phyloP scores from a whole-genome alignment of 2,113 vertebrate species.

The Caracal caracal region DNA sequence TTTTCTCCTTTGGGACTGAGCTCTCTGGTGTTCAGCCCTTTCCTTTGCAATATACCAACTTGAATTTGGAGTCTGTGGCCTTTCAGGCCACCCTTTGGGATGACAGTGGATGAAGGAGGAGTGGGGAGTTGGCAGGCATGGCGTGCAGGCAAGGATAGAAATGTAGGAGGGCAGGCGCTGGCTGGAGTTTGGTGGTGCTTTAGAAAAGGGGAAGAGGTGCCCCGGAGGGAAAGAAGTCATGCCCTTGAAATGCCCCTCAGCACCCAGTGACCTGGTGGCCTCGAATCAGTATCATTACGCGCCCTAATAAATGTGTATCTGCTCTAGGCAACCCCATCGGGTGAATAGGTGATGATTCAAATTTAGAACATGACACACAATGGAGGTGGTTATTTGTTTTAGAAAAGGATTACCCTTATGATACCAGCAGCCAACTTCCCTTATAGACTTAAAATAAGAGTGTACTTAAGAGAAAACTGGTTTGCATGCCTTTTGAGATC shows the following conservation, averaged over 20 bases:
- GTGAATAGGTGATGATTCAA: background rate
- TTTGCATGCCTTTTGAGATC: background rate
- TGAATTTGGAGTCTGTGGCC: background rate
- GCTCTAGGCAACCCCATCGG: background rate
- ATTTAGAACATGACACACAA: constrained; percentile 17
- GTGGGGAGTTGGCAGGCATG: background rate
- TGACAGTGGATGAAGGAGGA: background rate
- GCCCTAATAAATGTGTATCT: background rate
- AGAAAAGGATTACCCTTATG: constrained; percentile 9
- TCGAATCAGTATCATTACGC: background rate
- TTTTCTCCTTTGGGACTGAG: constrained; percentile 27
- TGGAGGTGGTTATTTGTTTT: constrained; percentile 32
- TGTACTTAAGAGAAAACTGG: background rate
- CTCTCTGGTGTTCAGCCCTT: constrained; percentile 5
- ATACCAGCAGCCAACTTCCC: background rate
- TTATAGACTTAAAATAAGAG: constrained; percentile 48
- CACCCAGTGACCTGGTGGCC: background rate
- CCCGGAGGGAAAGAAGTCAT: background rate
- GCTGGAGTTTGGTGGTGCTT: background rate
- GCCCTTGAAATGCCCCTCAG: background rate
- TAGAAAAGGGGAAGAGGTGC: background rate
- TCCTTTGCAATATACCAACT: background rate
- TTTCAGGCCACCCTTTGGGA: background rate
- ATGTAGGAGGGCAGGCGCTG: background rate
- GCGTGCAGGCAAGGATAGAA: background rate